Percentiles rank a stretch among this genome's conserved stretches.
Conservation (phyloP, 2,888 invertebrate species). For the Drosophila leonis region DNA sequence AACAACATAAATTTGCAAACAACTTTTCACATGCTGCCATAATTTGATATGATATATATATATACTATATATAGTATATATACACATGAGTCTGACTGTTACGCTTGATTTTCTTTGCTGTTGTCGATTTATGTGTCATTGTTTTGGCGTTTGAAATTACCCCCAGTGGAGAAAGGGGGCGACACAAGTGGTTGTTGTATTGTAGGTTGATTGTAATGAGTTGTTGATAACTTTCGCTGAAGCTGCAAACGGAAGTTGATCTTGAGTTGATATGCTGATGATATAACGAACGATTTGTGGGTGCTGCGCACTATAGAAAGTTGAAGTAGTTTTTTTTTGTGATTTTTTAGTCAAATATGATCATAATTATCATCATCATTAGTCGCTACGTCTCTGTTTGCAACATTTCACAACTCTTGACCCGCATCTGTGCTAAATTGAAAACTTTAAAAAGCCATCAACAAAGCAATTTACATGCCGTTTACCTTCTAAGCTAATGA, state of each 20-base stretch:
- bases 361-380: constrained; percentile 49
- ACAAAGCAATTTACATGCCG: constrained; percentile 48
- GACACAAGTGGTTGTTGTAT: constrained; percentile 18
- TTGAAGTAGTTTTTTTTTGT: constrained; percentile 27
- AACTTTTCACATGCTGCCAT: constrained; percentile 50
- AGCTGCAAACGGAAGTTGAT: constrained; percentile 50
- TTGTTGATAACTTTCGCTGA: constrained; percentile 73
- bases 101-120: constrained; percentile 59
- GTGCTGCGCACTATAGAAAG: constrained; percentile 64
- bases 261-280: constrained; percentile 52
- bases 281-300: constrained; percentile 63
- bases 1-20: constrained; percentile 57
- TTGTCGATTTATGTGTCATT: constrained; percentile 71
- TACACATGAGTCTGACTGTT: constrained; percentile 55
- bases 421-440: constrained; percentile 62
- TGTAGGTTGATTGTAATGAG: constrained; percentile 54
- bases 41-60: constrained; percentile 17
- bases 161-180: constrained; percentile 26
- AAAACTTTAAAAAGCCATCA: constrained; percentile 59
- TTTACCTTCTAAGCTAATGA: constrained; percentile 55
- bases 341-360: constrained; percentile 39
- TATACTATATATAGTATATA: constrained; percentile 4
- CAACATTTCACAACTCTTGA: constrained; percentile 11
- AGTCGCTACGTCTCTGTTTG: constrained; percentile 4
- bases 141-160: constrained; percentile 73